Evolutionary conservation across 1,140 invertebrate species (phyloP).

Genomic region (Pseudomyrmex concolor): DNA sequence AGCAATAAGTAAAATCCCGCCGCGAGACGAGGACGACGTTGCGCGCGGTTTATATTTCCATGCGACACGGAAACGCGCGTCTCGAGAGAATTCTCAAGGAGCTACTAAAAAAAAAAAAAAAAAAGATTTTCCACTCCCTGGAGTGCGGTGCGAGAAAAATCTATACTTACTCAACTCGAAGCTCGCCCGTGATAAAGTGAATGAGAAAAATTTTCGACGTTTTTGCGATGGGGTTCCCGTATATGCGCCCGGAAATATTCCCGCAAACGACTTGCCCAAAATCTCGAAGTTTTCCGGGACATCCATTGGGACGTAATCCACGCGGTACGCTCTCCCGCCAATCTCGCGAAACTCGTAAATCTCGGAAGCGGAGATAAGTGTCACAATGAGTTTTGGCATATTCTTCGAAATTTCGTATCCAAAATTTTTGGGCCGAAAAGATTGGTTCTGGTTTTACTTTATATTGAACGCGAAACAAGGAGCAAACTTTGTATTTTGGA

Average conservation of each 20-base stretch:
- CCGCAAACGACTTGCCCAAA: background rate
- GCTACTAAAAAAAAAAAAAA: background rate
- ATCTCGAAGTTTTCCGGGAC: conserved; percentile 7
- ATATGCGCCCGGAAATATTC: conserved; percentile 2
- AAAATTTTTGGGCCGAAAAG: background rate
- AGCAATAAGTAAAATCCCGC: conserved; percentile 72
- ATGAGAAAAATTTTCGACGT: background rate
- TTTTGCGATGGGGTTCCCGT: conserved; percentile 6
- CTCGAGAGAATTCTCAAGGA: background rate
- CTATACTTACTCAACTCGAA: conserved; percentile 13
- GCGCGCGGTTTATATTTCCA: conserved; percentile 3
- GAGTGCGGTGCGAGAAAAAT: conserved; percentile 24
- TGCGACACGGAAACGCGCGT: conserved; percentile 27
- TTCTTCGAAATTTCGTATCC: background rate
- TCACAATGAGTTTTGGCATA: conserved; percentile 10
- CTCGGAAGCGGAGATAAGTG: background rate
- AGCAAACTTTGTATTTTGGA: background rate
- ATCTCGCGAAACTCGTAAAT: conserved; percentile 24
- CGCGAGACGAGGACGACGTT: background rate
- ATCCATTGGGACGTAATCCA: background rate
- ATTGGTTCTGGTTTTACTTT: background rate
- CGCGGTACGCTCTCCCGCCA: background rate
- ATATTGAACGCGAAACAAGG: no score
- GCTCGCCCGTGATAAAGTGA: background rate
- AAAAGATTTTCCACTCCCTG: conserved; percentile 4